A percentile compares a stretch with the other conserved stretches of the same genome.
phyloP scores from a whole-genome alignment of 2,888 invertebrate species.

The Dynastes grantii region DNA sequence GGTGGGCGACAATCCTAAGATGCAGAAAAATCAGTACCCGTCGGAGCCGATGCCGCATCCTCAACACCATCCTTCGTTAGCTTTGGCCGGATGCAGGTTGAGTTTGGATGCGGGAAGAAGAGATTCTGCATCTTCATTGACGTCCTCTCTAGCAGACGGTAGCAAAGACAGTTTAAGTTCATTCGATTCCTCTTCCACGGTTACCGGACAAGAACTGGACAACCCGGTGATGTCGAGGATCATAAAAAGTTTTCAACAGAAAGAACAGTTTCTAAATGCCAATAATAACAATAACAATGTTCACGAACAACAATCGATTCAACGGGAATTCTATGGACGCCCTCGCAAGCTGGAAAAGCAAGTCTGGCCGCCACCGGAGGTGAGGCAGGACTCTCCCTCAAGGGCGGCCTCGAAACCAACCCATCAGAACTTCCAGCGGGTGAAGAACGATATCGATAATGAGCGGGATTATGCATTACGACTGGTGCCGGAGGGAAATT shows the following conservation, averaged over 20 bases:
- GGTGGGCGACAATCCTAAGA: conserved; percentile 56
- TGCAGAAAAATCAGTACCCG: conserved; percentile 51
- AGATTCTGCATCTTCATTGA: conserved; percentile 73
- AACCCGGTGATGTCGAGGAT: conserved; percentile 81
- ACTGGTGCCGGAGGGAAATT: conserved; percentile 53
- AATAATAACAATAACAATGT: conserved; percentile 82
- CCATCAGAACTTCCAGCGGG: conserved; percentile 71
- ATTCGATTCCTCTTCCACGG: conserved; percentile 79
- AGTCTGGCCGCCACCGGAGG: conserved; percentile 61
- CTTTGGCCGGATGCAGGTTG: conserved; percentile 68
- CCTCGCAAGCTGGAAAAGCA: conserved; percentile 83
- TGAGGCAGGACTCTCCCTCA: conserved; percentile 70
- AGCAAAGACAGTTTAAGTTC: conserved; percentile 81
- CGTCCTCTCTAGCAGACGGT: conserved; percentile 77
- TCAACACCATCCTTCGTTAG: conserved; percentile 51
- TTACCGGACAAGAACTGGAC: conserved; percentile 80
- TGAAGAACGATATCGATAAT: conserved; percentile 70
- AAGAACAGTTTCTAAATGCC: conserved; percentile 89
- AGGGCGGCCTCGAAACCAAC: conserved; percentile 70
- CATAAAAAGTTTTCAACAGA: conserved; percentile 89
- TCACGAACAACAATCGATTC: conserved; percentile 67
- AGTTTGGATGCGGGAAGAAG: conserved; percentile 72
- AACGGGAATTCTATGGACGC: conserved; percentile 84
- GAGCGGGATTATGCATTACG: conserved; percentile 65
- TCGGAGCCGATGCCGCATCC: conserved; percentile 36